Conservation (phyloP, 2,888 invertebrate genomes). For the Epinotia nisella region DNA sequence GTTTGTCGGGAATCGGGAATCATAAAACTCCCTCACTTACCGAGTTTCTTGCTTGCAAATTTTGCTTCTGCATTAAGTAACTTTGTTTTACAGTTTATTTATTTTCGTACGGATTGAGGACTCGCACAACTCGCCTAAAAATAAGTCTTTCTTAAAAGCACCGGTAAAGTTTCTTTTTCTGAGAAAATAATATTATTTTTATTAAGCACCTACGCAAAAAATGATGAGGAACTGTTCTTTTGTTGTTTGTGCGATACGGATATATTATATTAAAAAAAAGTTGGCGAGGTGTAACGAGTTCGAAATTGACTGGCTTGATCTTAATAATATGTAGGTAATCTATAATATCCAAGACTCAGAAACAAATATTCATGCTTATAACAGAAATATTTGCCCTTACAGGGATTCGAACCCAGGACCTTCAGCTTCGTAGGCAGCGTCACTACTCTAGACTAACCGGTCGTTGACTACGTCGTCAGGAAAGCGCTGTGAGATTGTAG, state of each 20-base stretch:
- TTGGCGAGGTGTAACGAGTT: neutral
- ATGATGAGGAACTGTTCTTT: slow-evolving; percentile 11
- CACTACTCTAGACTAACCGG: too few species aligned
- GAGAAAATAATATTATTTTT: slow-evolving; percentile 28
- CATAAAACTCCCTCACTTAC: slow-evolving; percentile 36
- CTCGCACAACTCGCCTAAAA: slow-evolving; percentile 30
- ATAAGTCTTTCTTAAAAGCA: slow-evolving; percentile 26
- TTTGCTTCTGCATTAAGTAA: slow-evolving; percentile 37
- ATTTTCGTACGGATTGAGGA: slow-evolving; percentile 35
- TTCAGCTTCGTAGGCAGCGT: too few species aligned
- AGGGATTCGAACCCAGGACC: too few species aligned
- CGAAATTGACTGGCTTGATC: too few species aligned
- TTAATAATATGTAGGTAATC: too few species aligned
- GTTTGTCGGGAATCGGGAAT: slow-evolving; percentile 38
- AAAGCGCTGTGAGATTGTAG: too few species aligned
- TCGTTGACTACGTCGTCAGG: too few species aligned
- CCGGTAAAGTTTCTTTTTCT: slow-evolving; percentile 9
- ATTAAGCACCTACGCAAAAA: slow-evolving; percentile 1
- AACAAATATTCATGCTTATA: too few species aligned
- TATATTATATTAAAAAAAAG: slow-evolving; percentile 14
- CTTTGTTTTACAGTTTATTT: slow-evolving; percentile 39
- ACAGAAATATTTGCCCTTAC: too few species aligned
- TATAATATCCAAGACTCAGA: too few species aligned
- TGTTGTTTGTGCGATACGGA: neutral
- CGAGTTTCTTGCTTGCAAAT: slow-evolving; percentile 29